Conservation (phyloP, 2,113 vertebrate genomes). For the Tyrannus savana region DNA sequence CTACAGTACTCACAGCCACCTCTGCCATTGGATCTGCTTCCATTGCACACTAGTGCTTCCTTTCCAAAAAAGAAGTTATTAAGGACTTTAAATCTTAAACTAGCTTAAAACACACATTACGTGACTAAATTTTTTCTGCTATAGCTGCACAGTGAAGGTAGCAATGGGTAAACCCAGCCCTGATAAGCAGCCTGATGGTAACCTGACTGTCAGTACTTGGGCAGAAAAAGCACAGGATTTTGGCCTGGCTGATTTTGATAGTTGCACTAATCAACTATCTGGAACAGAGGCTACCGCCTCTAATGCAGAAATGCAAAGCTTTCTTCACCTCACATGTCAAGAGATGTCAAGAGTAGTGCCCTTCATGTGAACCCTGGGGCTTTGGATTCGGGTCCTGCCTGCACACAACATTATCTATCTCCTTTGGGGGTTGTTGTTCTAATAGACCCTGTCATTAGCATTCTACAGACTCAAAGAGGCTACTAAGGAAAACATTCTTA, state of each 20-base stretch:
- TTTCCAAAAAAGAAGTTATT: not conserved
- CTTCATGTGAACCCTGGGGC: constrained; percentile 2
- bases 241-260: not conserved
- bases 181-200: not conserved
- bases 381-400: not conserved
- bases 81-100: not conserved
- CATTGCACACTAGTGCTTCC: not conserved
- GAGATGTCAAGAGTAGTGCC: not conserved
- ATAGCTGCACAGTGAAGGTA: not conserved
- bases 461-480: not conserved
- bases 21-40: not conserved
- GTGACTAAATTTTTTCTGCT: not conserved
- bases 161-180: not conserved
- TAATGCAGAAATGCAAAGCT: not conserved
- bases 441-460: constrained; percentile 33
- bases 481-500: constrained; percentile 23
- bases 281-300: not conserved
- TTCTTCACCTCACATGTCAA: not conserved
- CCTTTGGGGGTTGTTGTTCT: not conserved
- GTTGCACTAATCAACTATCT: not conserved
- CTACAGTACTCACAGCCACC: not conserved
- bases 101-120: not conserved
- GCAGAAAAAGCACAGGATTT: not conserved
- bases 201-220: not conserved
- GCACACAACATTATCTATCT: not conserved